Conservation (phyloP, 2,888 invertebrate species). For the Apoderus coryli region DNA sequence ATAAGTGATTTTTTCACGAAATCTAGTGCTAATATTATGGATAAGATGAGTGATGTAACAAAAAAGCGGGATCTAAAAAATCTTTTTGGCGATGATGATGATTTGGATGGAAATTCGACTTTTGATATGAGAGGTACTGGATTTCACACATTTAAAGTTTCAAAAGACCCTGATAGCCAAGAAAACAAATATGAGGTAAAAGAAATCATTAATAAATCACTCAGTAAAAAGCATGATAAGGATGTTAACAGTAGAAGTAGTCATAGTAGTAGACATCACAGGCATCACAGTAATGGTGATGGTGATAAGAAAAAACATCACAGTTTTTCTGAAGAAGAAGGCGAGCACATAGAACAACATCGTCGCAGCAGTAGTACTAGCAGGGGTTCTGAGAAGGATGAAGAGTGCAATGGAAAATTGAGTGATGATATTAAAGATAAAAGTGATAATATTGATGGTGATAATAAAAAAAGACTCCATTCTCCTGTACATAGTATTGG, state of each 20-base stretch:
- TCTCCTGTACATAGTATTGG: neutral
- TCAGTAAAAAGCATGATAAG: constrained; percentile 18
- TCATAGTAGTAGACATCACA: constrained; percentile 8
- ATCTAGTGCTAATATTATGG: constrained; percentile 12
- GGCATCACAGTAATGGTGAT: constrained; percentile 9
- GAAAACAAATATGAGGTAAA: constrained; percentile 7
- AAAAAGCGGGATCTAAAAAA: constrained; percentile 29
- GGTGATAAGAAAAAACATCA: constrained; percentile 12
- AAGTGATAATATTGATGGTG: constrained; percentile 9
- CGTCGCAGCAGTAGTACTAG: constrained; percentile 8
- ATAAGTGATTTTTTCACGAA: constrained; percentile 14
- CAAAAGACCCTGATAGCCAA: constrained; percentile 7
- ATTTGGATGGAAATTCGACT: constrained; percentile 27
- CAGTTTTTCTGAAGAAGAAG: constrained; percentile 9
- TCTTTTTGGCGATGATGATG: constrained; percentile 39
- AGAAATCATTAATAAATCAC: constrained; percentile 8
- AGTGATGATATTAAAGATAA: constrained; percentile 5
- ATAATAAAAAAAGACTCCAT: constrained; percentile 7
- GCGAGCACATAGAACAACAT: constrained; percentile 6
- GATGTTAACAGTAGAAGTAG: constrained; percentile 16
- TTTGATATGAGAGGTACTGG: constrained; percentile 8
- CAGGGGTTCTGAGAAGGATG: constrained; percentile 9
- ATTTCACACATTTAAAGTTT: constrained; percentile 7
- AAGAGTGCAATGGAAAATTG: constrained; percentile 11
- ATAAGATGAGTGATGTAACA: constrained; percentile 11